phyloP scores from a whole-genome alignment of 2,113 vertebrate genomes.

The Dolichotis patagonum region DNA sequence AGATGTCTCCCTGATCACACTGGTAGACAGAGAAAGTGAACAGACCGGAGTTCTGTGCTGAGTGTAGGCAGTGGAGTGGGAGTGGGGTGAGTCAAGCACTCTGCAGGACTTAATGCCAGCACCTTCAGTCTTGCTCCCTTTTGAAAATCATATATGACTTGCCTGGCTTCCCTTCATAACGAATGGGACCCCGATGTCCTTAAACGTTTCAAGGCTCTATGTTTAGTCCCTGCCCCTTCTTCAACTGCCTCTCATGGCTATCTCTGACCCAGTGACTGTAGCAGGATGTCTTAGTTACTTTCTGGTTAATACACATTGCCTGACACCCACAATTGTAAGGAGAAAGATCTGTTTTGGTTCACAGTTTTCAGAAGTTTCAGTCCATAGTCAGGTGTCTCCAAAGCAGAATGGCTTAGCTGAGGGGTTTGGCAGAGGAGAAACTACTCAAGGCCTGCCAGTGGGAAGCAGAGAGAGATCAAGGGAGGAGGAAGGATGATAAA shows the following conservation, averaged over 20 bases:
- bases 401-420: background rate
- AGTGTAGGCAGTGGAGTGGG: no score
- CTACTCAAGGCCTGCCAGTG: background rate
- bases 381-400: background rate
- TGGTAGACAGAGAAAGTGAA: background rate
- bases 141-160: background rate
- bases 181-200: background rate
- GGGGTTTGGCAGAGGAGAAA: background rate
- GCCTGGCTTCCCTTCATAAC: background rate
- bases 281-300: background rate
- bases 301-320: background rate
- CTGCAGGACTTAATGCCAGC: no score
- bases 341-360: background rate
- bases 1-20: background rate
- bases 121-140: no score
- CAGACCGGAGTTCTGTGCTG: background rate
- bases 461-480: background rate
- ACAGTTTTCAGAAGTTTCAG: background rate
- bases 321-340: background rate
- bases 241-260: background rate
- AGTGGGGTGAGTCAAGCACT: no score
- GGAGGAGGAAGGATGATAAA: no score
- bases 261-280: background rate
- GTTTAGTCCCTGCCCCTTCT: background rate
- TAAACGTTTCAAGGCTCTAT: background rate